Evolutionary conservation across 2,113 vertebrate species (phyloP), one percentile per base, ranked within the genome.

Genomic region (human): DNA sequence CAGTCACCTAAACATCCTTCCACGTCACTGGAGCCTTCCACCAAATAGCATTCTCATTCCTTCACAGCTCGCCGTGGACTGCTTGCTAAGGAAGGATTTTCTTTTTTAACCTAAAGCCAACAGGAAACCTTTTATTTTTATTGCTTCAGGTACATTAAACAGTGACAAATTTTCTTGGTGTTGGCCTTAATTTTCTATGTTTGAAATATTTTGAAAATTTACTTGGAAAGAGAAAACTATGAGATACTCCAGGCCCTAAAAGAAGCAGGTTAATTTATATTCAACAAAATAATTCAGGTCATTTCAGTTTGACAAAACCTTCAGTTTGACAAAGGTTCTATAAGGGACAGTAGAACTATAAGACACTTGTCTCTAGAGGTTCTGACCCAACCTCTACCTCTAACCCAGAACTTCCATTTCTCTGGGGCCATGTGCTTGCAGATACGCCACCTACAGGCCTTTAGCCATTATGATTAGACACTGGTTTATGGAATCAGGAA

Each of bases 1-100:
- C 16, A 50, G 57, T 61, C 93, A 57, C 57, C 40, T 75, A 48
- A 81, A 76, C 85, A 88, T 95, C 85, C 64, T 92, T 96, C 73
- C 30, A 20, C 18, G n/a, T 91, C 83, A 86, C 66, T 27, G 57
- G 6, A 84, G 5, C 35, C 30, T 85, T 91, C 17, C 5, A 8
- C 25, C 43, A 43, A 91, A 90, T 32, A 52, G 2, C 40, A 32
- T 32, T 55, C 27, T 81, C 32, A 50, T 61, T 95, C 35, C 82
- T 89, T 66, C 38, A 80, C 0, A 81, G 57, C 48, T 87, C 61
- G 76, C n/a, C 45, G 73, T 50, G 18, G 38, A 88, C 16, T 68
- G 8, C 52, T 96, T 68, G 23, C 61, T 93, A 82, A 89, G 32
- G 95, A 89, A 93, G 16, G 5, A 68, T 64, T 86, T 78, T 32